Conservation (phyloP, 2,113 vertebrate species). For the Cyanoderma ruficeps region DNA sequence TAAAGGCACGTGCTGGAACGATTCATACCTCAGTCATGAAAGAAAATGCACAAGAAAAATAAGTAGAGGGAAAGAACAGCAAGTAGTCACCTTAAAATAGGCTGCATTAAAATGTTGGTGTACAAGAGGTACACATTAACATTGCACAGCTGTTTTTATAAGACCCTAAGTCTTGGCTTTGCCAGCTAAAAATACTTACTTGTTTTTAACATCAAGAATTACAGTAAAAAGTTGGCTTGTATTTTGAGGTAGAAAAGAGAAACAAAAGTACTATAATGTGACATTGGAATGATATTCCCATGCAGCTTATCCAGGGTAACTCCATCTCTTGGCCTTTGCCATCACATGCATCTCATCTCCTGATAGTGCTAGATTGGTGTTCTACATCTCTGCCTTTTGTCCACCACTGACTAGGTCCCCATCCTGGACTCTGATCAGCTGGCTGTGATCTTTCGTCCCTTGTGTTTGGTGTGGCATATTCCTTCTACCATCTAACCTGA, state of each 20-base stretch:
- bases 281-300: not conserved
- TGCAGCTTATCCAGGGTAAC: not conserved
- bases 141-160: not conserved
- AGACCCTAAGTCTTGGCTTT: not conserved
- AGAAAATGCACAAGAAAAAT: not conserved
- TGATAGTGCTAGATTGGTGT: not conserved
- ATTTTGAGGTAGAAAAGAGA: not conserved
- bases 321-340: not conserved
- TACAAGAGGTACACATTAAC: not conserved
- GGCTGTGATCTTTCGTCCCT: not conserved
- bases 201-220: not conserved
- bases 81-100: not conserved
- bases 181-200: not conserved
- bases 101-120: not conserved
- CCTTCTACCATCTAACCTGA: not conserved
- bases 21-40: not conserved
- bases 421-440: not conserved
- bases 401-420: not conserved
- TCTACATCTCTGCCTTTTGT: not conserved
- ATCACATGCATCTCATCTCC: not conserved
- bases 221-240: not conserved
- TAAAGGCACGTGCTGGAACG: not conserved
- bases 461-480: fast-evolving
- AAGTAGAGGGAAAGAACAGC: not conserved
- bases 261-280: not conserved